Conservation (phyloP, 1,140 invertebrate species). For the honey bee (Apis mellifera) region Amel_HAv3.1 CM009936.2:10938501-10939000, state of each 20-base stretch:
- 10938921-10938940: slow-evolving; percentile 15
- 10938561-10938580: too few relatives aligned
- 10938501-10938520: too few relatives aligned
- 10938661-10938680: neutral
- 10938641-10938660: neutral
- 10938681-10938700: too few relatives aligned
- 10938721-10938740: neutral
- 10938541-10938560: too few relatives aligned
- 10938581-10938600: neutral
- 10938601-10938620: neutral
- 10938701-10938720: neutral
- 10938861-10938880: slow-evolving; percentile 67
- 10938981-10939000: slow-evolving; percentile 81
- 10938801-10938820: slow-evolving; percentile 74
- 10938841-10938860: slow-evolving; percentile 76
- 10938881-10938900: slow-evolving; percentile 27
- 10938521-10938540: too few relatives aligned
- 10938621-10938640: neutral
- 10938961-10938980: slow-evolving; percentile 74
- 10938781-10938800: slow-evolving; percentile 45
- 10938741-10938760: slow-evolving; percentile 5
- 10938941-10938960: slow-evolving; percentile 67
- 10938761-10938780: slow-evolving; percentile 8
- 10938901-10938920: slow-evolving; percentile 42
- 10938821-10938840: slow-evolving; percentile 67